Conservation (phyloP, 2,113 vertebrate species). For the Brienomyrus longianalis region DNA sequence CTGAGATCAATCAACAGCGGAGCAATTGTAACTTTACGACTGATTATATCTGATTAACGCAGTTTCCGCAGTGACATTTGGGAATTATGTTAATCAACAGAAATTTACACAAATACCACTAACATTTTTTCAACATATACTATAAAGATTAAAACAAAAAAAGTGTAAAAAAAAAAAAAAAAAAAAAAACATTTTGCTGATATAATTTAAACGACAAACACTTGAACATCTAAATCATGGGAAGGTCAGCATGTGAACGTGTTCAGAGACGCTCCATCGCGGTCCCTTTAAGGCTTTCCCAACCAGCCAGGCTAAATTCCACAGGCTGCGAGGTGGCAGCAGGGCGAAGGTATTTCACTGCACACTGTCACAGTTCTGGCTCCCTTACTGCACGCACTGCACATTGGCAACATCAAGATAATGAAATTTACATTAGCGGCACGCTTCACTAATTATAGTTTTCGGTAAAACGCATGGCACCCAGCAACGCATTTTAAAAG, state of each 20-base stretch:
- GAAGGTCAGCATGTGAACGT: neutral
- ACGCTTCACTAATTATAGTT: neutral
- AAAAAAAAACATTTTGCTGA: neutral
- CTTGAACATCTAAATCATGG: neutral
- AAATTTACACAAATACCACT: neutral
- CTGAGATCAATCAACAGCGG: neutral
- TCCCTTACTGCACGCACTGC: neutral
- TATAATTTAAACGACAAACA: neutral
- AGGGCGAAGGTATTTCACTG: slow-evolving; percentile 19
- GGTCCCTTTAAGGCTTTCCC: neutral
- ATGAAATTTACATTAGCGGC: neutral
- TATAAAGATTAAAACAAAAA: neutral
- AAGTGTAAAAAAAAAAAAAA: neutral
- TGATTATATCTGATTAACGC: neutral
- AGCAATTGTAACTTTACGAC: neutral
- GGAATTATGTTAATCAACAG: neutral
- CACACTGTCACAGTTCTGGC: slow-evolving; percentile 6
- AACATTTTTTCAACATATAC: too few relatives aligned
- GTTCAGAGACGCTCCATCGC: neutral
- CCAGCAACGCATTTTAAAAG: neutral
- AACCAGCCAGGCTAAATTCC: neutral
- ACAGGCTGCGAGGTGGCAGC: neutral
- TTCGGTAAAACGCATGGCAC: neutral
- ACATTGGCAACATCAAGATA: neutral
- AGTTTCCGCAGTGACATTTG: neutral